phyloP scores from a whole-genome alignment of 2,113 vertebrate genomes.

The Cranoglanis bouderius region DNA sequence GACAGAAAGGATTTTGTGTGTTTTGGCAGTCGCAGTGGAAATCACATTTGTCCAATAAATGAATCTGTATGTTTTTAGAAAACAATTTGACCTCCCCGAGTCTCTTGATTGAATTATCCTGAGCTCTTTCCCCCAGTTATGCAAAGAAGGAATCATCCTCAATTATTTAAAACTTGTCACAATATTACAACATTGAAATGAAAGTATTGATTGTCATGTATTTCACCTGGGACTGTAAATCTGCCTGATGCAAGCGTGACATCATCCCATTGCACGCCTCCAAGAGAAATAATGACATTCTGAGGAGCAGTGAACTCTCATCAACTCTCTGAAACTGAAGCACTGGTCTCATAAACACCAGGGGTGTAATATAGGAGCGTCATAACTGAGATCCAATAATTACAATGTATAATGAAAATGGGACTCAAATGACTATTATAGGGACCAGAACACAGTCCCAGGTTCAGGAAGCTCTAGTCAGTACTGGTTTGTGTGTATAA shows the following conservation, averaged over 20 bases:
- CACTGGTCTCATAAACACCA: slow-evolving; percentile 61
- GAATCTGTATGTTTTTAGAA: slow-evolving; percentile 30
- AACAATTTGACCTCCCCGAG: slow-evolving; percentile 37
- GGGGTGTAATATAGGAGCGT: slow-evolving; percentile 58
- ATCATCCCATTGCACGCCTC: slow-evolving; percentile 36
- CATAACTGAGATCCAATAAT: slow-evolving; percentile 67
- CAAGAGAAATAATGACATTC: slow-evolving; percentile 62
- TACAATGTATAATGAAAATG: slow-evolving; percentile 59
- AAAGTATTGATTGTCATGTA: slow-evolving; percentile 17
- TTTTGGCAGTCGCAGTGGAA: slow-evolving; percentile 34
- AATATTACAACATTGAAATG: slow-evolving; percentile 38
- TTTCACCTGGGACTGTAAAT: slow-evolving; percentile 25
- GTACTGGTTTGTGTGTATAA: slow-evolving; percentile 42
- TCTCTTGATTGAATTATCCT: slow-evolving; percentile 40
- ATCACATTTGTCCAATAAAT: slow-evolving; percentile 40
- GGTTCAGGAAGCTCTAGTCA: slow-evolving; percentile 40
- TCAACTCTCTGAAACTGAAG: slow-evolving; percentile 65
- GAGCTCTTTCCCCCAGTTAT: slow-evolving; percentile 22
- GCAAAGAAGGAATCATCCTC: slow-evolving; percentile 39
- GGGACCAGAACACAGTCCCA: slow-evolving; percentile 43
- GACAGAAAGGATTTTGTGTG: slow-evolving; percentile 34
- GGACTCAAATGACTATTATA: slow-evolving; percentile 48
- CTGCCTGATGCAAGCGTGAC: slow-evolving; percentile 5
- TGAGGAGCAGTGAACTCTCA: slow-evolving; percentile 61
- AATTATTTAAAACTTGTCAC: background rate